Evolutionary conservation across 2,888 invertebrate species (phyloP).

Genomic region (Formica aserva): DNA sequence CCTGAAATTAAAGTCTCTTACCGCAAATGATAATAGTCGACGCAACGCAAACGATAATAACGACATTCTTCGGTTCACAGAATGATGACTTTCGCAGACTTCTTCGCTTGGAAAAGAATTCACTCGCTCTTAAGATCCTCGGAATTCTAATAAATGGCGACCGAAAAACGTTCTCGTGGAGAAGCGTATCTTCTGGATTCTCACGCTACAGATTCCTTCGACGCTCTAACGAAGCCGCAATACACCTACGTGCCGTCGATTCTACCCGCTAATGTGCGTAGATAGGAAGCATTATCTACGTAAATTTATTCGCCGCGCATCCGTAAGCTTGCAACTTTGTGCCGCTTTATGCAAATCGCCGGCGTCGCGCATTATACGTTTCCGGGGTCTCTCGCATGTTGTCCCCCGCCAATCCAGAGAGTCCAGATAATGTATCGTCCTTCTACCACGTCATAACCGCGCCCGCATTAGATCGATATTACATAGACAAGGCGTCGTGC

Average conservation of each 20-base stretch:
- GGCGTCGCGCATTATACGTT: not conserved
- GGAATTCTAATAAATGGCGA: no score
- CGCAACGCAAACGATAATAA: not conserved
- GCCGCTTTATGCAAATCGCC: constrained; percentile 10
- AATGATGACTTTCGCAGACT: not conserved
- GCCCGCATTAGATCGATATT: constrained; percentile 27
- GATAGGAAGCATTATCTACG: not conserved
- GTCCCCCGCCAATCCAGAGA: not conserved
- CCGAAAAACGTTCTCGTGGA: not conserved
- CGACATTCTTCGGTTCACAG: not conserved
- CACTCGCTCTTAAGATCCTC: not conserved
- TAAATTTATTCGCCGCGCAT: constrained; percentile 38
- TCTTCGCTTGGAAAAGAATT: not conserved
- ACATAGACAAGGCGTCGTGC: not conserved
- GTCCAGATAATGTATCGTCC: constrained; percentile 37
- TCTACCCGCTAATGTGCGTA: not conserved
- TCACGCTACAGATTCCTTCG: not conserved
- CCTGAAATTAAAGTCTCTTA: not conserved
- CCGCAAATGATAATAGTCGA: not conserved
- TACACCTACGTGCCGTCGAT: not conserved
- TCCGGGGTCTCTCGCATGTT: not conserved
- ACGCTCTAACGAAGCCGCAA: not conserved
- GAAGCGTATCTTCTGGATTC: no score
- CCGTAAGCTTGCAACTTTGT: constrained; percentile 21
- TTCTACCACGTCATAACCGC: constrained; percentile 27